Conservation (phyloP, 1,140 invertebrate species). For the Argopecten irradians region DNA sequence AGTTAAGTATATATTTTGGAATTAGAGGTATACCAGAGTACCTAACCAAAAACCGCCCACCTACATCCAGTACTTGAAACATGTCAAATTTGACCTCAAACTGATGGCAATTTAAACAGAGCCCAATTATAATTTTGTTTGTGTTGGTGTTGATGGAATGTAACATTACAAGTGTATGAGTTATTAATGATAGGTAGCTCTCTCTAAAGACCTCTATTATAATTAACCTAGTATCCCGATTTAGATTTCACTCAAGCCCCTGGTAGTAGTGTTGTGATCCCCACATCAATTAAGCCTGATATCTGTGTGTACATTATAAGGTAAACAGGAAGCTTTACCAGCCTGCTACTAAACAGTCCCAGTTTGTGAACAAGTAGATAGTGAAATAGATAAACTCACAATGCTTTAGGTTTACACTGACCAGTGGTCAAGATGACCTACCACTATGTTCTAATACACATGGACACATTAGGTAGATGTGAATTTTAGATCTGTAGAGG, state of each 20-base stretch:
- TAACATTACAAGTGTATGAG: neutral
- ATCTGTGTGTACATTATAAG: neutral
- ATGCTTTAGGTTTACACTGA: neutral
- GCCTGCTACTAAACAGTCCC: neutral
- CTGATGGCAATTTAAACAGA: too few species aligned
- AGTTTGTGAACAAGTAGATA: neutral
- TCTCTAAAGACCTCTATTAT: neutral
- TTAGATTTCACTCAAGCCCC: neutral
- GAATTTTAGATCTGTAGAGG: neutral
- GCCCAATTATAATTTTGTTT: too few species aligned
- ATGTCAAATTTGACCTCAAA: too few species aligned
- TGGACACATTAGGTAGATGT: neutral
- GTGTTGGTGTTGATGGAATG: neutral
- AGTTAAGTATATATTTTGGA: too few species aligned
- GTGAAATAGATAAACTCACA: neutral
- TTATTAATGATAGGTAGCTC: neutral
- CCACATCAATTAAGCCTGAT: neutral
- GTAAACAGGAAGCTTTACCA: conserved; percentile 20
- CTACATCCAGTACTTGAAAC: too few species aligned
- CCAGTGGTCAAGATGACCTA: neutral
- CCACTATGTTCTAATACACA: neutral
- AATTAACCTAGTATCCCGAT: neutral
- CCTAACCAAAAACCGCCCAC: too few species aligned
- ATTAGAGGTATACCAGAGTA: too few species aligned
- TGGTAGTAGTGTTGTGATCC: neutral